phyloP scores from a whole-genome alignment of 35 echinoderm and acorn worm species.

The Chiridota heheva region DNA sequence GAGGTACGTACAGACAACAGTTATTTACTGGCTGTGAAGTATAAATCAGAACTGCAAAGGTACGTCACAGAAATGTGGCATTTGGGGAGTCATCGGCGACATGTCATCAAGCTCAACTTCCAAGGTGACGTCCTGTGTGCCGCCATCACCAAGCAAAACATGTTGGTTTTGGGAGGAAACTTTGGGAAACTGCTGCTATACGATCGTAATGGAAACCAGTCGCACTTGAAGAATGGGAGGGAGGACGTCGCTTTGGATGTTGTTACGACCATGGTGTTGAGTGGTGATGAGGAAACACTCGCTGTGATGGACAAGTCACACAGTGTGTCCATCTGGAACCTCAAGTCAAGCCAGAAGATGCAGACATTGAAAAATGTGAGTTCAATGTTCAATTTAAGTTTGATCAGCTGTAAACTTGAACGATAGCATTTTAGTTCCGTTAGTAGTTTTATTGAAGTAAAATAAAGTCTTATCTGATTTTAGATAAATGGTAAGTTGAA shows the following conservation, averaged over 20 bases:
- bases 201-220: constrained; percentile 16
- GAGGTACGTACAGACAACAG: constrained; percentile 24
- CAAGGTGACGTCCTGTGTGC: constrained; percentile 9
- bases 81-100: constrained; percentile 1
- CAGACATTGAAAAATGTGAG: constrained; percentile 19
- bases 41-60: neutral
- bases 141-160: constrained; percentile 19
- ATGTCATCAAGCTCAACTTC: constrained; percentile 23
- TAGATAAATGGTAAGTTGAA: no score
- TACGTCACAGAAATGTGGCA: constrained; percentile 41
- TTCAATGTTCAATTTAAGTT: no score
- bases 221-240: neutral
- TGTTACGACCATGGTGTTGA: neutral
- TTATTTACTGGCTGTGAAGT: constrained; percentile 30
- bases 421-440: no score
- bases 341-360: neutral
- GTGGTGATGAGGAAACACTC: constrained; percentile 4
- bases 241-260: neutral
- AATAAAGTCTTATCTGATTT: no score
- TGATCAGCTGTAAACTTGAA: no score
- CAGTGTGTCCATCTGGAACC: neutral
- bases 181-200: neutral
- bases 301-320: neutral
- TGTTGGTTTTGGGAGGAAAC: constrained; percentile 1
- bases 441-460: no score